A percentile compares a stretch with the other conserved stretches of the same genome.
phyloP scores from a whole-genome alignment of 1,140 invertebrate species.

The Papilio glaucus region DNA sequence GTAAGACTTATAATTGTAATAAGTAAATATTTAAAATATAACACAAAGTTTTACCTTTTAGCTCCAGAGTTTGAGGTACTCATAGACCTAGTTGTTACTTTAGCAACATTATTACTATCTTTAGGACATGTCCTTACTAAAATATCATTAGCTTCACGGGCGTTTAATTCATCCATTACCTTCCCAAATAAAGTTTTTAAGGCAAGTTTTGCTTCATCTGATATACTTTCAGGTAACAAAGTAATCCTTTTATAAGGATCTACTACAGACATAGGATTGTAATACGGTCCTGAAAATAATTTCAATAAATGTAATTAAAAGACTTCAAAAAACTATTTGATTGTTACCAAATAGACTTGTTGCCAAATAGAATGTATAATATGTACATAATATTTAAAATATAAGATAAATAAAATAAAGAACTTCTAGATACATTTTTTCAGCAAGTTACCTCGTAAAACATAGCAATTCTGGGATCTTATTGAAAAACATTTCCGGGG shows the following conservation, averaged over 20 bases:
- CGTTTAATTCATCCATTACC: slow-evolving; percentile 87
- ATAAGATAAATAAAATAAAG: too few relatives aligned
- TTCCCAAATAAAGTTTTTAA: slow-evolving; percentile 87
- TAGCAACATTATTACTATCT: slow-evolving; percentile 72
- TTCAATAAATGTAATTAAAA: slow-evolving; percentile 10
- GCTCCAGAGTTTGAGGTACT: slow-evolving; percentile 64
- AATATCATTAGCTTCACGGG: slow-evolving; percentile 91
- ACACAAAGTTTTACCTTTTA: slow-evolving; percentile 58
- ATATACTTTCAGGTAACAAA: slow-evolving; percentile 88
- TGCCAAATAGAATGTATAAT: too few relatives aligned
- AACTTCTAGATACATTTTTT: too few relatives aligned
- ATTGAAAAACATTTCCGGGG: too few relatives aligned
- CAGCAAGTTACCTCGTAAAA: too few relatives aligned
- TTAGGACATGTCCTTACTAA: slow-evolving; percentile 89
- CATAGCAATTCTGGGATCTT: too few relatives aligned
- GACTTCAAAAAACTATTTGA: too few relatives aligned
- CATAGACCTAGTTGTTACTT: slow-evolving; percentile 73
- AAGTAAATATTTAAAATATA: neutral
- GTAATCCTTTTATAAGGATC: slow-evolving; percentile 90
- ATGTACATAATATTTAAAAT: too few relatives aligned
- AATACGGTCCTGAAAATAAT: slow-evolving; percentile 74
- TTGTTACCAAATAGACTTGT: too few relatives aligned
- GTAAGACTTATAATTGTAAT: neutral
- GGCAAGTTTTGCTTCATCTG: slow-evolving; percentile 86
- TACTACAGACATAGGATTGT: slow-evolving; percentile 84